phyloP scores from a whole-genome alignment of 1,140 invertebrate genomes.

The Drosophila parvula region DNA sequence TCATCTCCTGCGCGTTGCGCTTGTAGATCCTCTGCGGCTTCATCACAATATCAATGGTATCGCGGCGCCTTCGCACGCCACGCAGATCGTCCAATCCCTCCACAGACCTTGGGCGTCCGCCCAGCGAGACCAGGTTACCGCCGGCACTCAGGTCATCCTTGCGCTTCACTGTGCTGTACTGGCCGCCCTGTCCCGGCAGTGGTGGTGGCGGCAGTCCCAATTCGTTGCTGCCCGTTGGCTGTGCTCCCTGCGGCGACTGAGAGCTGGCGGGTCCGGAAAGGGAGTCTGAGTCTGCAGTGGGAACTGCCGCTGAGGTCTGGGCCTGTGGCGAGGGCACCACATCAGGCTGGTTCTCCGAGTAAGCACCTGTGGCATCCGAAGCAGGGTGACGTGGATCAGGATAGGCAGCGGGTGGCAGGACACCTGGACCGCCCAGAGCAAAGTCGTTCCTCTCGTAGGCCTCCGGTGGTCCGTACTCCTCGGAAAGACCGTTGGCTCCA shows the following conservation, averaged over 20 bases:
- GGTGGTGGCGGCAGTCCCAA: slow-evolving; percentile 92
- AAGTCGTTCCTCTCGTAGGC: slow-evolving; percentile 88
- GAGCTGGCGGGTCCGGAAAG: slow-evolving; percentile 85
- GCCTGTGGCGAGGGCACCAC: slow-evolving; percentile 91
- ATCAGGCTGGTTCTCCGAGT: slow-evolving; percentile 91
- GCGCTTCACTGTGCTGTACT: slow-evolving; percentile 93
- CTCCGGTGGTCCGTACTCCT: slow-evolving; percentile 89
- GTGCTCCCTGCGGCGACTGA: slow-evolving; percentile 86
- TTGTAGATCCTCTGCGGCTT: slow-evolving; percentile 90
- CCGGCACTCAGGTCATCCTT: slow-evolving; percentile 89
- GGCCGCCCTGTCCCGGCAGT: slow-evolving; percentile 89
- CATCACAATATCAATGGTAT: slow-evolving; percentile 87
- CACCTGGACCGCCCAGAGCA: slow-evolving; percentile 87
- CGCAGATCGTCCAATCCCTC: slow-evolving; percentile 88
- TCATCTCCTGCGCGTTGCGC: slow-evolving; percentile 95
- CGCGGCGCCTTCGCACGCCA: slow-evolving; percentile 87
- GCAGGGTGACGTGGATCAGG: slow-evolving; percentile 93
- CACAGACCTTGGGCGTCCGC: slow-evolving; percentile 93
- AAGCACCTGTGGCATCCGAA: slow-evolving; percentile 89
- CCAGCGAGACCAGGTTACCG: slow-evolving; percentile 91
- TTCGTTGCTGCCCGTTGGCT: slow-evolving; percentile 84
- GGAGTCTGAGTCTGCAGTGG: slow-evolving; percentile 70
- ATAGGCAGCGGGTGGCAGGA: slow-evolving; percentile 90
- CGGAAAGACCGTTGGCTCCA: slow-evolving; percentile 85
- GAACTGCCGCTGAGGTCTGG: slow-evolving; percentile 86